Evolutionary conservation across 2,797 vertebrate genomes (phyloP).

Genomic region (Clarias pachynema): DNA sequence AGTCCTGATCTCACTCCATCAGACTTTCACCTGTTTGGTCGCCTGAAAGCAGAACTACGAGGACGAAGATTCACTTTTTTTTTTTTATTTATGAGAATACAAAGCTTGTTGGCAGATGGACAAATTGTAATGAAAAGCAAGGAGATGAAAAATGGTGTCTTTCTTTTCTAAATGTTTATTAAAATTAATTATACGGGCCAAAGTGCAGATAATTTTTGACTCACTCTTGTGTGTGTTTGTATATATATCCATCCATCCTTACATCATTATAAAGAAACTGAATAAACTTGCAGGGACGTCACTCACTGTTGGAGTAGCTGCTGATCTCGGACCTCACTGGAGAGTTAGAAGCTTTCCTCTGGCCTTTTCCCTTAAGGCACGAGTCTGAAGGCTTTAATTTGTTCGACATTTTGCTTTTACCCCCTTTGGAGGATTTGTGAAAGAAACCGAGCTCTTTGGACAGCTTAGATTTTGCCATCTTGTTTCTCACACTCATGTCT

Average conservation of each 20-base stretch:
- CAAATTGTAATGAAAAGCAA: no score
- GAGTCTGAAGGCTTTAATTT: conserved; percentile 82
- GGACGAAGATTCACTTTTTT: no score
- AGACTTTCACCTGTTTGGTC: no score
- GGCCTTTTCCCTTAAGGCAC: conserved; percentile 84
- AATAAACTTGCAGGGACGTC: conserved; percentile 34
- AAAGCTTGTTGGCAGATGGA: no score
- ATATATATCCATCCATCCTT: no score
- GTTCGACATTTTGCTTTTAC: conserved; percentile 83
- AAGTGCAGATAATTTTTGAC: not conserved
- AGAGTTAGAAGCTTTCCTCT: conserved; percentile 86
- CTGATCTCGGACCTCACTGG: conserved; percentile 90
- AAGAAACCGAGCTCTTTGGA: conserved; percentile 78
- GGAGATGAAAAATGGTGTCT: no score
- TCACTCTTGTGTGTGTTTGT: no score
- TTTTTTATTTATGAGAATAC: no score
- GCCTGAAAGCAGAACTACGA: no score
- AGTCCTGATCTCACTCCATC: no score
- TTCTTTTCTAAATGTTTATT: no score
- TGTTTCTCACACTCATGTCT: conserved; percentile 74
- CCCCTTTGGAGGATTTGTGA: conserved; percentile 79
- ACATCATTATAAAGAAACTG: not conserved
- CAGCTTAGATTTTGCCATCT: conserved; percentile 75
- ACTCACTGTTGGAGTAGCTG: conserved; percentile 98
- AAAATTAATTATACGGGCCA: not conserved